Evolutionary conservation across 2,888 invertebrate genomes (phyloP).

Genomic region (Amaurobius ferox): DNA sequence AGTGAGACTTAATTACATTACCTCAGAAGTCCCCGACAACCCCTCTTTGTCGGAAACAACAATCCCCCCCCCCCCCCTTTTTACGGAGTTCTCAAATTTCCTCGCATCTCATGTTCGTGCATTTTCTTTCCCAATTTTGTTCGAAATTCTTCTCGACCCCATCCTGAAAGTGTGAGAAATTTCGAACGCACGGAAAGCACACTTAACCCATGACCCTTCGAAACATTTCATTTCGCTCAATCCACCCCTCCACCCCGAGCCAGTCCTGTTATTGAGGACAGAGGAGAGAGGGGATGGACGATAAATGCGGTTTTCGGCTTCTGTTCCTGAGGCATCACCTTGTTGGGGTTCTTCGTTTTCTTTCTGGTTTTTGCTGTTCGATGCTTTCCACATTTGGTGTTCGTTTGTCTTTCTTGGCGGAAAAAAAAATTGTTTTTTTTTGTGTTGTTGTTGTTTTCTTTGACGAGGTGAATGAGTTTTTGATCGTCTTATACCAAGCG

Average conservation of each 20-base stretch:
- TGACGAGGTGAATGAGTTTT: too few species aligned
- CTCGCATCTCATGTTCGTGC: not conserved
- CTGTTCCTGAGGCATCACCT: not conserved
- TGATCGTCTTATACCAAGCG: too few species aligned
- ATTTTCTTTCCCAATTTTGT: not conserved
- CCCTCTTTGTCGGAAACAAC: not conserved
- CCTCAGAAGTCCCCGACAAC: not conserved
- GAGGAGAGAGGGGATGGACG: not conserved
- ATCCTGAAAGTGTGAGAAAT: constrained; percentile 56
- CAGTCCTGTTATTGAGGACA: constrained; percentile 12
- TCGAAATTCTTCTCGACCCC: not conserved
- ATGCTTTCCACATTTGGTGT: too few species aligned
- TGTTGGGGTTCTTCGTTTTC: not conserved
- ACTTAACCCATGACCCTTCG: constrained; percentile 51
- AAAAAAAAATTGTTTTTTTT: too few species aligned
- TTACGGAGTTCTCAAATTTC: not conserved
- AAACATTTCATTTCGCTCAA: constrained; percentile 10
- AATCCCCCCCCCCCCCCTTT: not conserved
- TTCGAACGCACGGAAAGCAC: constrained; percentile 46
- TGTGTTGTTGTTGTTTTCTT: too few species aligned
- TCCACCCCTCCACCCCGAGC: not conserved
- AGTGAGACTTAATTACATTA: not conserved
- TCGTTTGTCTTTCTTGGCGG: too few species aligned
- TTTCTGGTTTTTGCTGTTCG: too few species aligned
- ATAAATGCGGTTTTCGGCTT: constrained; percentile 16